Evolutionary conservation across 92 coral and sea anemone genomes (phyloP), one percentile per base, ranked within the genome.

Genomic region (Epizoanthus rinbou): DNA sequence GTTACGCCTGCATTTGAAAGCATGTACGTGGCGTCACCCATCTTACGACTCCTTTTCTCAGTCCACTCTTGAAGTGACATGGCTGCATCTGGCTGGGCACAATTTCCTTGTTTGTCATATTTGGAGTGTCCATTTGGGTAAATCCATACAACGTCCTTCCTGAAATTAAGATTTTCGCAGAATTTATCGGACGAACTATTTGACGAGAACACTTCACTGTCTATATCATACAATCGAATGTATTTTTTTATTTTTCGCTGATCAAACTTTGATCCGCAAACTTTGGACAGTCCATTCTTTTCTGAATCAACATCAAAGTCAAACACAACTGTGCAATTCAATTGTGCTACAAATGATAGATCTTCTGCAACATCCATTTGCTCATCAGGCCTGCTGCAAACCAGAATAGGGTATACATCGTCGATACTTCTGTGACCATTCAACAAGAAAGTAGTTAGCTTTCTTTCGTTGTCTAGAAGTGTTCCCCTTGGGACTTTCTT

Each of bases 51-150:
- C 63, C 82, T 59, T 76, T 76, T 76, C 68, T 76, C 82, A 15
- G 69, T 76, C 82, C 82, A 76, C 65, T 76, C 82, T 19, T 54
- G 50, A 37, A 76, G 69, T 43, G 82, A 76, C 82, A 76, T 60
- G 23, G 82, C 82, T 9, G 82, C 17, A 59, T 39, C 82, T n/a
- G 82, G 82, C 25, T 76, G 82, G 63, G 16, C 82, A 60, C 82
- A 76, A 57, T 39, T 76, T 59, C 82, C 82, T 21, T 17, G 19
- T 56, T 39, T 60, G 64, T 60, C 69, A 31, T 76, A 76, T 62
- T 76, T 76, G 50, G 82, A 76, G 60, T 76, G 82, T 41, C 82
- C 82, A 35, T 76, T 76, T 76, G 82, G 82, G 41, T 59, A 76
- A 60, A 76, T 37, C 82, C 82, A 76, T 11, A 62, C 70, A 6